Base-by-base conservation (phyloP, 2,113 vertebrate species). In the Lipotes vexillifer region DNA sequence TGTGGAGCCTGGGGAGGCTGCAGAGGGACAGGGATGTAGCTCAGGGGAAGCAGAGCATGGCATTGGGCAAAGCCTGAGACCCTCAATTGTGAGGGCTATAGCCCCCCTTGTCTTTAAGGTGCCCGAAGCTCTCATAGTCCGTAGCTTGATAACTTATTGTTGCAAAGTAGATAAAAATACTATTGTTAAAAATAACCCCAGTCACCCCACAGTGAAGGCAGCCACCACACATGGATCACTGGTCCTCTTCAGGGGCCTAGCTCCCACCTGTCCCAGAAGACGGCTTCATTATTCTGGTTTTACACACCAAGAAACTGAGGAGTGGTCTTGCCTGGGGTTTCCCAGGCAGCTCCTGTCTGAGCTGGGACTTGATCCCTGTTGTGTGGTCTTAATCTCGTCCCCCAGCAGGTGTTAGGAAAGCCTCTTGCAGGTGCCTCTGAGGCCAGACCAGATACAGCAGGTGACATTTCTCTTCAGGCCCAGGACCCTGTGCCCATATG, bases 171-270 rank as follows among this genome's bases (percentile, higher is more conserved):
- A 71, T 61, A 2, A 77, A 87, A 57, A 74, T 17, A 7, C 31
- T 29, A 4, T 3, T 36, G 59, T 31, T 52, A 8, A 21, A 81
- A 87, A 23, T n/a, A 49, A 8, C n/a, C 21, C 17, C 17, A 61
- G 49, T 10, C 5, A 29, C 2, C 23, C 78, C 23, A 13, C 12
- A 10, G 14, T 33, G 49, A 83, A 61, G 65, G 2, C 12, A 25
- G 3, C 31, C 0, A 2, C 20, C 31, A 29, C 21, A 3, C 15
- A 0, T 1, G 1, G 20, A 85, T 20, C 6, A 13, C 31, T 0
- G 2, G 44, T 11, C 55, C 25, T 46, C 20, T 20, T 17, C 14
- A 25, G 52, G 31, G 5, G 5, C 17, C 74, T 8, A 4, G 21
- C 33, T 83, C 12, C 31, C 21, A 25, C 18, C 31, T 18, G 52